Base-by-base conservation (phyloP, 1,140 invertebrate species). In the Linepithema humile region DNA sequence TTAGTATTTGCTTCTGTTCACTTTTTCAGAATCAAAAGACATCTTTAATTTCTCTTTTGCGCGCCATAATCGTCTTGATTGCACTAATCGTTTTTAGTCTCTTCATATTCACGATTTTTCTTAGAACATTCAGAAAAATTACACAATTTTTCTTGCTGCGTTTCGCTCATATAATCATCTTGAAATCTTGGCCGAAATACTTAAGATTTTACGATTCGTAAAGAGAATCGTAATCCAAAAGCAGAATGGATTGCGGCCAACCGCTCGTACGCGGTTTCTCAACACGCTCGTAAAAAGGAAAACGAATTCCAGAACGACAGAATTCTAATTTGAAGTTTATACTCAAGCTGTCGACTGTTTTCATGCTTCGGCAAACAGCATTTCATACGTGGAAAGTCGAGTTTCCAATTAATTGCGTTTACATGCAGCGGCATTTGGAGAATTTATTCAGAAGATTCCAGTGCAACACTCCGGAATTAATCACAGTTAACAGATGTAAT, bases 191-290 rank as follows among this genome's bases (percentile, higher is more conserved):
- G 4, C n/a, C 1, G 32, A 62, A 45, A 65, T 35, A 65, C n/a
- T 83, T 50, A 59, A 87, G 50, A 55, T 75, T 50, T 53, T 73
- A 77, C 59, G 77, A 85, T n/a, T 75, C 80, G 70, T 85, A 83
- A 65, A 86, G 23, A 40, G 15, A 77, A 50, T 69, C 40, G 26
- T 64, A 59, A 87, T 77, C 67, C 55, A 15, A 20, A 20, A 29
- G 10, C 5, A 29, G 59, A 55, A 57, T 3, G 29, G 35, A n/a
- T 45, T 40, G 20, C n/a, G n/a, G n/a, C n/a, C n/a, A n/a, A n/a
- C 9, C n/a, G 17, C 26, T 38, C 15, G 20, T 23, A 26, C 43
- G 17, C 35, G 2, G 35, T 84, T 38, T 70, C 45, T 57, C n/a
- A 5, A 12, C 35, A 45, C 17, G 62, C 15, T 10, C n/a, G 12